Evolutionary conservation across 2,797 vertebrate genomes (phyloP).

Genomic region (Etheostoma nigrum): DNA sequence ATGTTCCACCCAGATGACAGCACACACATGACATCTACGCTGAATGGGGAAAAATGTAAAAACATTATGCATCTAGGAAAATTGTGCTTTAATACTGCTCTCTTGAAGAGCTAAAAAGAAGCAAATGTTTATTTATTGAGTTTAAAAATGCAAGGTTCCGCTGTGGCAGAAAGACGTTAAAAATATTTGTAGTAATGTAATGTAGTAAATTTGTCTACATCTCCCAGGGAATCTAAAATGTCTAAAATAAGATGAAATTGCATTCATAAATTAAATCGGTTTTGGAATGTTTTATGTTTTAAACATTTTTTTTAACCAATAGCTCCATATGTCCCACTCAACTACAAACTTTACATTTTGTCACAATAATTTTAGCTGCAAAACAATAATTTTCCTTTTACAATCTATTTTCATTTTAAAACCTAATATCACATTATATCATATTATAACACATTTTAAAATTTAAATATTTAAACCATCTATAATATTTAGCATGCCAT

Average conservation of each 20-base stretch:
- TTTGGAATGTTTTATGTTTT: background rate
- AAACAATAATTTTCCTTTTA: background rate
- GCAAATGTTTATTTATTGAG: slow-evolving; percentile 2
- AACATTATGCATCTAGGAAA: slow-evolving; percentile 28
- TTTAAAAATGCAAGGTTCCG: background rate
- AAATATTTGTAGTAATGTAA: slow-evolving; percentile 1
- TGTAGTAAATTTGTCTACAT: background rate
- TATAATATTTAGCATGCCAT: background rate
- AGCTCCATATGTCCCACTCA: background rate
- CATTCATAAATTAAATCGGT: background rate
- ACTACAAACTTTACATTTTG: background rate
- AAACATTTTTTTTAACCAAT: background rate
- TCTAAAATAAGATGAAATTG: background rate
- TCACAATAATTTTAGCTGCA: background rate
- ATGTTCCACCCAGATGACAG: slow-evolving; percentile 93
- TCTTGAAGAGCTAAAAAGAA: slow-evolving; percentile 14
- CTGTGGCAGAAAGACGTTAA: background rate
- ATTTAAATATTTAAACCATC: background rate
- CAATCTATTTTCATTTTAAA: slow-evolving; percentile 7
- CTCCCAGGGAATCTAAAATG: background rate
- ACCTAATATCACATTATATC: background rate
- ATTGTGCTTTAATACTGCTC: slow-evolving; percentile 26
- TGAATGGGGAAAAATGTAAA: slow-evolving; percentile 76
- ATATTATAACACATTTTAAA: background rate
- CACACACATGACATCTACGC: slow-evolving; percentile 84